Conservation (phyloP, 2,797 vertebrate species). For the Nyctalus aviator region DNA sequence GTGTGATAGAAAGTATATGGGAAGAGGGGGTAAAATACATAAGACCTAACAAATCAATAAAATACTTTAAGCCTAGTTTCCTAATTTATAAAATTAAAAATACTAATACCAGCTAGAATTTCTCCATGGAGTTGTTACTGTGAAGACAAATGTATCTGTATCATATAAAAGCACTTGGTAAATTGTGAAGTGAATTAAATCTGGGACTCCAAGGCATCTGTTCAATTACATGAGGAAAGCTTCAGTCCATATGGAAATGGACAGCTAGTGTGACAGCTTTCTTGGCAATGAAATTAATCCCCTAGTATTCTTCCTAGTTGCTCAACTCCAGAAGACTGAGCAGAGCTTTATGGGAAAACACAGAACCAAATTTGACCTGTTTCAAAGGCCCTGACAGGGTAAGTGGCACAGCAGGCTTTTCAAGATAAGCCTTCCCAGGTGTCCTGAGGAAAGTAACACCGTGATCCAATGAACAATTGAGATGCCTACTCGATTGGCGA, state of each 20-base stretch:
- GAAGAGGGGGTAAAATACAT: not conserved
- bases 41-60: constrained; percentile 2
- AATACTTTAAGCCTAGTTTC: not conserved
- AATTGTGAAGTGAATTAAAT: not conserved
- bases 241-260: constrained; percentile 62
- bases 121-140: not conserved
- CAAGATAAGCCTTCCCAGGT: not conserved
- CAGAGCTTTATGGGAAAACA: constrained; percentile 61
- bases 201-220: constrained; percentile 39
- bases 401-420: not conserved
- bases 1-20: not conserved
- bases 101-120: not conserved
- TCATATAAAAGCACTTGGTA: not conserved
- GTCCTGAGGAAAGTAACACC: constrained; percentile 15
- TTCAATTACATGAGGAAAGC: constrained; percentile 62
- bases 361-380: constrained; percentile 33
- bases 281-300: constrained; percentile 56
- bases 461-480: not conserved
- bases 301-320: not conserved
- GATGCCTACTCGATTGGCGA: not conserved
- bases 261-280: constrained; percentile 72
- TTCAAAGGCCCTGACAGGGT: not conserved
- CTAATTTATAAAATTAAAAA: constrained; percentile 4
- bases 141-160: not conserved
- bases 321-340: constrained; percentile 60